phyloP scores from a whole-genome alignment of 1,140 invertebrate species.

The Hormaphis cornu region DNA sequence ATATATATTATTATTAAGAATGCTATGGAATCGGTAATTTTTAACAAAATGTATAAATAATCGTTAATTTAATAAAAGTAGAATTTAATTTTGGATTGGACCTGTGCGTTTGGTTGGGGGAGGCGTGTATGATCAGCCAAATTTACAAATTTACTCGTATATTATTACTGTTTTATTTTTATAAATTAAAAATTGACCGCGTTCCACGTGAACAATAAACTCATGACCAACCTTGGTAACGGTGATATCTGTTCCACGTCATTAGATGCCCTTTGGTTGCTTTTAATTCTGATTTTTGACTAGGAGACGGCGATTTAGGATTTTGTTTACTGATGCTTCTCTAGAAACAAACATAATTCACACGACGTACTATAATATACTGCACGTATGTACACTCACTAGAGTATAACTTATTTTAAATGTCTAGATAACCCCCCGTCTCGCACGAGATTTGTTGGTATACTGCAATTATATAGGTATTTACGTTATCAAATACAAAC shows the following conservation, averaged over 20 bases:
- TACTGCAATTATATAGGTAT: no score
- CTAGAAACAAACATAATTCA: constrained; percentile 37
- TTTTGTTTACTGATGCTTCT: constrained; percentile 57
- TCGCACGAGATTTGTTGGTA: no score
- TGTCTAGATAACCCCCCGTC: no score
- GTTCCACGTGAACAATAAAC: no score
- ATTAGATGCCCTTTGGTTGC: constrained; percentile 38
- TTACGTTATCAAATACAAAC: no score
- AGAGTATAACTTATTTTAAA: not conserved
- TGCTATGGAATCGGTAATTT: no score
- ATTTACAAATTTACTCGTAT: not conserved
- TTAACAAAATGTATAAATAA: no score
- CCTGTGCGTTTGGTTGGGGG: no score
- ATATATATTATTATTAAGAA: no score
- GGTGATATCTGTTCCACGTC: constrained; percentile 40
- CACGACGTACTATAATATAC: not conserved
- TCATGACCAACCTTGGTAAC: constrained; percentile 33
- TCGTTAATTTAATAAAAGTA: no score
- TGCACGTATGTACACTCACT: not conserved
- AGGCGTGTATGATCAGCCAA: not conserved
- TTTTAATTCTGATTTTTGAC: constrained; percentile 49
- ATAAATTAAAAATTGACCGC: no score
- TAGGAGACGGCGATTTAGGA: constrained; percentile 51
- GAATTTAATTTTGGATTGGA: no score
- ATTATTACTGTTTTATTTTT: not conserved